Percentiles rank a stretch among this genome's conserved stretches.
Evolutionary conservation across 1,140 invertebrate genomes (phyloP).

Genomic region (Macrobrachium nipponense): DNA sequence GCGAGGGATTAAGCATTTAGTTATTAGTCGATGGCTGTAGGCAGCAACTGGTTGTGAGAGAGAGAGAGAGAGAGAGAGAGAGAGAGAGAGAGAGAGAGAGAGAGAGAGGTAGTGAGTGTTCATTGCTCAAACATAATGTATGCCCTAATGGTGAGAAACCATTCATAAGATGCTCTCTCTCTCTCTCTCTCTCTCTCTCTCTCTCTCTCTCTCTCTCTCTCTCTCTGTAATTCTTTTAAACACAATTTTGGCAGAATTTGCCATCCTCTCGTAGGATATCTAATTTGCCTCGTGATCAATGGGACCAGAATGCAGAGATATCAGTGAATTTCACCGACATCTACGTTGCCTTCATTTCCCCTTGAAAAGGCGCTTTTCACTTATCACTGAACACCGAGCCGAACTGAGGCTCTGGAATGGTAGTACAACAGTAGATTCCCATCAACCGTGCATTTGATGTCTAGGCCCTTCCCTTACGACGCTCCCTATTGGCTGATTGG

Average conservation of each 20-base stretch:
- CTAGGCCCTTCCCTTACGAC: too few relatives aligned
- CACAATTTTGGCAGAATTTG: too few relatives aligned
- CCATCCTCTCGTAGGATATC: too few relatives aligned
- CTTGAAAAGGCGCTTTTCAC: too few relatives aligned
- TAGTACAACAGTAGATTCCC: too few relatives aligned
- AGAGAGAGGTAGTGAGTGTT: background rate
- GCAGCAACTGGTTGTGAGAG: background rate
- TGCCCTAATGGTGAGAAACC: background rate
- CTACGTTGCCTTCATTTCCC: too few relatives aligned
- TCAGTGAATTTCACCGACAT: too few relatives aligned
- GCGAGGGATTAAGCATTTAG: background rate
- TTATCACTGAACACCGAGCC: too few relatives aligned
- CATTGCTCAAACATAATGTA: background rate
- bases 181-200: background rate
- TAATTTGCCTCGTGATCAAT: background rate
- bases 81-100: background rate
- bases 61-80: conserved; percentile 9
- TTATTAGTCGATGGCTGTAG: background rate
- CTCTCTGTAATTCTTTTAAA: background rate
- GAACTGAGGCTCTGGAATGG: too few relatives aligned
- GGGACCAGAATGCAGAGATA: too few relatives aligned
- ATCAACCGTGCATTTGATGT: too few relatives aligned
- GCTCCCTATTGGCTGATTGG: too few relatives aligned
- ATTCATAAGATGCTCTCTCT: background rate
- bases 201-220: background rate